Evolutionary conservation across 2,113 vertebrate species (phyloP).

Genomic region (Oryzias curvinotus): DNA sequence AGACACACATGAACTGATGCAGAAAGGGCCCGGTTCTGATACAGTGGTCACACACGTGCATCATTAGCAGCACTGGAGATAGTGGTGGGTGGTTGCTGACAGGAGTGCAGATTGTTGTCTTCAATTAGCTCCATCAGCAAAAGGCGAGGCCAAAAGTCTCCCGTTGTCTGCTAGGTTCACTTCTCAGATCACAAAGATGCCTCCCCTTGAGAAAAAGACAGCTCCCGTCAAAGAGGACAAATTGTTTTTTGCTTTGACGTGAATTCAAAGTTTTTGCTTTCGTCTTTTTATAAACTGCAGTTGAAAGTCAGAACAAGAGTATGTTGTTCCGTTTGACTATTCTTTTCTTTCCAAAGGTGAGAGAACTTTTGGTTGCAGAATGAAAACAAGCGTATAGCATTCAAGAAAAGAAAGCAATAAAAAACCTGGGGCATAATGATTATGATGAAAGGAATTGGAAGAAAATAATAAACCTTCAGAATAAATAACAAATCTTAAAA

Average conservation of each 20-base stretch:
- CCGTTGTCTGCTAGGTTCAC: slow-evolving; percentile 30
- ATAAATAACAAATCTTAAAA: neutral
- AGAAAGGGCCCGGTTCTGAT: slow-evolving; percentile 18
- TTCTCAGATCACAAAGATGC: slow-evolving; percentile 39
- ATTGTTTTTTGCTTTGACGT: slow-evolving; percentile 38
- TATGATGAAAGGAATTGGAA: neutral
- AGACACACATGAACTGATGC: slow-evolving; percentile 17
- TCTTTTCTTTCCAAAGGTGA: neutral
- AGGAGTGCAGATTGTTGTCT: slow-evolving; percentile 51
- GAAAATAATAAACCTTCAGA: neutral
- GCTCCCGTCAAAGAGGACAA: slow-evolving; percentile 35
- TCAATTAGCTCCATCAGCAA: slow-evolving; percentile 56
- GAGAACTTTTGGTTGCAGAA: slow-evolving; percentile 6
- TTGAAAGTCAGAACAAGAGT: slow-evolving; percentile 14
- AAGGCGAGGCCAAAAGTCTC: slow-evolving; percentile 38
- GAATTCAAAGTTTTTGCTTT: slow-evolving; percentile 10
- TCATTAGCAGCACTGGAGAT: slow-evolving; percentile 43
- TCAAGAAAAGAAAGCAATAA: neutral
- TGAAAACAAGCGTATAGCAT: neutral
- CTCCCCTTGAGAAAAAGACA: slow-evolving; percentile 35
- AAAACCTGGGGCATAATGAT: neutral
- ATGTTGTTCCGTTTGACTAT: neutral
- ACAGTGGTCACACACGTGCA: slow-evolving; percentile 30
- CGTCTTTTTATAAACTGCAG: slow-evolving; percentile 20
- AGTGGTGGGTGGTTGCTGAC: slow-evolving; percentile 45